Conservation (phyloP, 1,140 invertebrate species). For the Megathymus violae region DNA sequence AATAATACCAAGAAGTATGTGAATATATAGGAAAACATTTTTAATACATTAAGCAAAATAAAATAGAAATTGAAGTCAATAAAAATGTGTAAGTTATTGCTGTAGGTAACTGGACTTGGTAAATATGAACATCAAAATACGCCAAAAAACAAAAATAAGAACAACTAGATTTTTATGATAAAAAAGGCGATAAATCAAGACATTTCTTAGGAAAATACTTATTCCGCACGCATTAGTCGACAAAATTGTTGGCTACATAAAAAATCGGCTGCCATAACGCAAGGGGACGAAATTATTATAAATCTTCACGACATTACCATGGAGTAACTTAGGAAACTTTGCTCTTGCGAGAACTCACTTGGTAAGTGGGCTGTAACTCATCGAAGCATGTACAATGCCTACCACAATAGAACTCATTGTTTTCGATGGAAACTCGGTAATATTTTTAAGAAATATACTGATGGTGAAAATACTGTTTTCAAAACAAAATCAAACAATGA, state of each 20-base stretch:
- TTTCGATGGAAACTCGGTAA: conserved; percentile 45
- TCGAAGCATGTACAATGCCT: conserved; percentile 52
- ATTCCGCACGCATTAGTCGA: conserved; percentile 65
- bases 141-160: conserved; percentile 36
- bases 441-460: too few relatives aligned
- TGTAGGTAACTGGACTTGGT: conserved; percentile 24
- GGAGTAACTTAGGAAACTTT: conserved; percentile 77
- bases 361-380: conserved; percentile 79
- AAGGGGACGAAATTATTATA: conserved; percentile 75
- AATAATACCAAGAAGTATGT: too few relatives aligned
- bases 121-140: conserved; percentile 19
- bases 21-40: too few relatives aligned
- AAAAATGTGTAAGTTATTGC: too few relatives aligned
- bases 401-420: conserved; percentile 50
- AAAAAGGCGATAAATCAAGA: conserved; percentile 57
- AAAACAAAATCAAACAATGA: conserved; percentile 6
- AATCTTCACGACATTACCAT: conserved; percentile 81
- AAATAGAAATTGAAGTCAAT: too few relatives aligned
- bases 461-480: too few relatives aligned
- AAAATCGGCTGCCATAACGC: conserved; percentile 67
- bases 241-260: conserved; percentile 70
- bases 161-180: conserved; percentile 35
- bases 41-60: too few relatives aligned
- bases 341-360: conserved; percentile 71
- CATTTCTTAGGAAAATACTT: conserved; percentile 58